phyloP scores from a whole-genome alignment of 2,797 vertebrate species.

The Odontamblyopus rebecca region DNA sequence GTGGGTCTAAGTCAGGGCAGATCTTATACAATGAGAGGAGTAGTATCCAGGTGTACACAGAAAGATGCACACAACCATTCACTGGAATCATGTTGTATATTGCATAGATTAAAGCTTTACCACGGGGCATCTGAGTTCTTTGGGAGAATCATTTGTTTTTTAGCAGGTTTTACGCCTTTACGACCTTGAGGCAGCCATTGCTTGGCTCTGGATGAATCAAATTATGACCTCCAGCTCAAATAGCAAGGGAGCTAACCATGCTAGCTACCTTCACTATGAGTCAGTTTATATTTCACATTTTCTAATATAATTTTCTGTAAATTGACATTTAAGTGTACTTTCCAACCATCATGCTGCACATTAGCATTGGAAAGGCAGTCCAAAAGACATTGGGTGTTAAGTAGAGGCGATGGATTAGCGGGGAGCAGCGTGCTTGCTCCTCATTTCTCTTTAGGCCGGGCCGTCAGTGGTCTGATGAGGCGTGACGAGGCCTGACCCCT shows the following conservation, averaged over 20 bases:
- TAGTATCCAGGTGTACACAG: too few species aligned
- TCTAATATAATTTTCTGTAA: not conserved
- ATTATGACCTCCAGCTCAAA: not conserved
- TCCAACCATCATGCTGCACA: slow-evolving; percentile 16
- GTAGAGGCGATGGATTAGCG: slow-evolving; percentile 81
- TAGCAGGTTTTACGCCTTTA: not conserved
- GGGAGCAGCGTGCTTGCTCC: slow-evolving; percentile 68
- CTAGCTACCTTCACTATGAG: not conserved
- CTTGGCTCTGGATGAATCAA: not conserved
- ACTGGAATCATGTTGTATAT: not conserved
- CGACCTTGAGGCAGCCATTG: not conserved
- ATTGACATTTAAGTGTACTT: slow-evolving; percentile 13
- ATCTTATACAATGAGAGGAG: too few species aligned
- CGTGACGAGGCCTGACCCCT: slow-evolving; percentile 81
- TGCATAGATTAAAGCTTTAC: not conserved
- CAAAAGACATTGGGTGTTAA: slow-evolving; percentile 66
- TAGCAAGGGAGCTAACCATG: not conserved
- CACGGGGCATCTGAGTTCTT: not conserved
- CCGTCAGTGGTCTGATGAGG: slow-evolving; percentile 84
- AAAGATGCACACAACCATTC: not conserved
- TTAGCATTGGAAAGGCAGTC: slow-evolving; percentile 48
- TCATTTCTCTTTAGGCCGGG: slow-evolving; percentile 76
- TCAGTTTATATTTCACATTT: not conserved
- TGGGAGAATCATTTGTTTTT: not conserved
- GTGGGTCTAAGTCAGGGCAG: too few species aligned